A percentile compares a stretch with the other conserved stretches of the same genome.
phyloP scores from a whole-genome alignment of 2,888 invertebrate genomes.

The Torymus aiolomorphi region DNA sequence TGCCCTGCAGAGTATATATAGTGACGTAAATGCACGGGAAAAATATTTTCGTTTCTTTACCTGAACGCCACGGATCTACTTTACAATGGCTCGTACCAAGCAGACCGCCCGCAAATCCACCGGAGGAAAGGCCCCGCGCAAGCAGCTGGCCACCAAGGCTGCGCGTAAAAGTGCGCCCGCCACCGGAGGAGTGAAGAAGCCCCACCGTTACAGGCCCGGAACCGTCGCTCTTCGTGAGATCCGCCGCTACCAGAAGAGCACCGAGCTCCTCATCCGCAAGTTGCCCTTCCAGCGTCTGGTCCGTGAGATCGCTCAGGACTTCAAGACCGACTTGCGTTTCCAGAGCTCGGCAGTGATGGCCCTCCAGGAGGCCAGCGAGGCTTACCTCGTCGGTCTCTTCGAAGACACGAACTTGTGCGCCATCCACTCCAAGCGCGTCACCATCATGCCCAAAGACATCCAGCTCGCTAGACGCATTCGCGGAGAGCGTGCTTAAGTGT shows the following conservation, averaged over 20 bases:
- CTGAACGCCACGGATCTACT: too few relatives aligned
- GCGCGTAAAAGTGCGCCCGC: constrained; percentile 33
- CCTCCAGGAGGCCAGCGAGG: too few relatives aligned
- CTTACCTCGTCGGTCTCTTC: too few relatives aligned
- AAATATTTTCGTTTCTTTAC: too few relatives aligned
- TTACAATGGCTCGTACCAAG: constrained; percentile 37
- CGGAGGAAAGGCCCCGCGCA: constrained; percentile 29
- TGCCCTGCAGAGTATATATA: too few relatives aligned
- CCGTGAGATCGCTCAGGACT: constrained; percentile 41
- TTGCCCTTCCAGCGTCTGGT: constrained; percentile 38
- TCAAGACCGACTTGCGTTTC: constrained; percentile 41
- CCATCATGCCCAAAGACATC: too few relatives aligned
- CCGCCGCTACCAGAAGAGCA: constrained; percentile 46
- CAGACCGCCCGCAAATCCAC: constrained; percentile 40
- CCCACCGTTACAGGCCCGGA: too few relatives aligned
- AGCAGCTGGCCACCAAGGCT: constrained; percentile 35
- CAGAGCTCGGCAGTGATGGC: too few relatives aligned
- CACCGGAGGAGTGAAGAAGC: constrained; percentile 36
- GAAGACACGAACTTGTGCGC: too few relatives aligned
- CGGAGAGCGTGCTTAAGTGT: constrained; percentile 33
- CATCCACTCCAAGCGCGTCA: too few relatives aligned
- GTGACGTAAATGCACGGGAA: too few relatives aligned
- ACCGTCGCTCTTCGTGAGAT: constrained; percentile 47
- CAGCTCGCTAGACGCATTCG: too few relatives aligned
- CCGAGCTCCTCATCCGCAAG: constrained; percentile 32